Evolutionary conservation across 1,140 invertebrate species (phyloP), one percentile per base, ranked within the genome.

Genomic region (Megalonaias nervosa): DNA sequence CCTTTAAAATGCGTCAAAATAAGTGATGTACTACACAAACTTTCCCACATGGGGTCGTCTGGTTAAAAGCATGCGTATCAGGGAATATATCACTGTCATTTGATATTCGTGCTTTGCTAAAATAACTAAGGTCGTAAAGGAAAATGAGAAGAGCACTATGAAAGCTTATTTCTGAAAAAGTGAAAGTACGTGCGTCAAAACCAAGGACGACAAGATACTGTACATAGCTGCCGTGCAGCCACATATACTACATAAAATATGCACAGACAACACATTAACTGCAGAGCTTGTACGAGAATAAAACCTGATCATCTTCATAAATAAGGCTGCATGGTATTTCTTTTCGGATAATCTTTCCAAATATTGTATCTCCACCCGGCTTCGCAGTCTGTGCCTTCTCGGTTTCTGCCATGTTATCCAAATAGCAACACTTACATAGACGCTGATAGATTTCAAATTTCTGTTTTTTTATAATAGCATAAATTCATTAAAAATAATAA

Each of bases 351-450:
- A 89, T 89, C 81, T 89, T 89, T 2, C 86, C 88, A 81, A 89
- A 89, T 14, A 89, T 86, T 5, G 88, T 89, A 68, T 89, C 87
- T 0, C 82, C 87, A n/a, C 83, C 84, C 15, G 87, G 83, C 66
- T 80, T 78, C 0, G 88, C 86, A 16, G 69, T 56, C 75, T 88
- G 85, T 21, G 88, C 89, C 70, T 86, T 82, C 26, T 83, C 82
- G 12, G 84, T 84, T 67, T 89, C 74, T 21, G 79, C 82, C 85
- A 86, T 87, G 62, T 64, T 76, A 56, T 48, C 38, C 38, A 48
- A 31, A 48, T 48, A 48, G 38, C 38, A 48, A 48, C 38, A 48
- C 38, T 48, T 48, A 11, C 1, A 48, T 48, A 48, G 38, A 48
- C 38, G 38, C 38, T 48, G 0, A 6, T 48, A 48, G 9, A 48